A percentile compares a stretch with the other conserved stretches of the same genome.
phyloP scores from a whole-genome alignment of 2,113 vertebrate species.

The Chaenogobius annularis region DNA sequence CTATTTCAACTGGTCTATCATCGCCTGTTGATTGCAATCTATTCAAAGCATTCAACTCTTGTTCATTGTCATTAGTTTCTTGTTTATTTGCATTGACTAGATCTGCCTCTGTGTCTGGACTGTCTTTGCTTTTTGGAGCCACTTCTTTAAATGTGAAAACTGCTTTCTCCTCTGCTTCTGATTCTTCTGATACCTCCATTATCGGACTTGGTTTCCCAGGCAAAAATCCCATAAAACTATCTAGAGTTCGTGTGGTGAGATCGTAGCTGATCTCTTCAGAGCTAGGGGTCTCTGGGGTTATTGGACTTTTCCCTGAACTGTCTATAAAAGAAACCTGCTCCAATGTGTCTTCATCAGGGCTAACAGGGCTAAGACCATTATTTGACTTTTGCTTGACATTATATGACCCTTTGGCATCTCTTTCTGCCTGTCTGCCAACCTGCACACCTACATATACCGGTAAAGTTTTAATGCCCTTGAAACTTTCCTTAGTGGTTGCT shows the following conservation, averaged over 20 bases:
- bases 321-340: slow-evolving; percentile 98
- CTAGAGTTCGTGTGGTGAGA: slow-evolving; percentile 89
- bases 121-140: slow-evolving; percentile 52
- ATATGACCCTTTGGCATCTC: slow-evolving; percentile 90
- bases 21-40: slow-evolving; percentile 31
- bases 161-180: slow-evolving; percentile 84
- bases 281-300: slow-evolving; percentile 97
- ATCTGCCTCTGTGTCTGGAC: slow-evolving; percentile 30
- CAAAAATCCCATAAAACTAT: slow-evolving; percentile 88
- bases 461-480: slow-evolving; percentile 91
- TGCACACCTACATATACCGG: slow-evolving; percentile 94
- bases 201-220: slow-evolving; percentile 92
- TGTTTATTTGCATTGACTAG: slow-evolving; percentile 75
- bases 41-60: slow-evolving; percentile 45
- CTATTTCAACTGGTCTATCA: slow-evolving; percentile 70
- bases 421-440: slow-evolving; percentile 93
- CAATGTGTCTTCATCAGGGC: slow-evolving; percentile 95
- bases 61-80: slow-evolving; percentile 70
- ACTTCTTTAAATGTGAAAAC: slow-evolving; percentile 80
- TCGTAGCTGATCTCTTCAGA: slow-evolving; percentile 98
- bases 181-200: slow-evolving; percentile 94
- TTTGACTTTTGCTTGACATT: slow-evolving; percentile 85
- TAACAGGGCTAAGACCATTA: slow-evolving; percentile 83
- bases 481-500: slow-evolving; percentile 83
- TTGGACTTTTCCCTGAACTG: slow-evolving; percentile 96